Conservation (phyloP, 2,797 vertebrate genomes). For the Danio kyathit region DNA sequence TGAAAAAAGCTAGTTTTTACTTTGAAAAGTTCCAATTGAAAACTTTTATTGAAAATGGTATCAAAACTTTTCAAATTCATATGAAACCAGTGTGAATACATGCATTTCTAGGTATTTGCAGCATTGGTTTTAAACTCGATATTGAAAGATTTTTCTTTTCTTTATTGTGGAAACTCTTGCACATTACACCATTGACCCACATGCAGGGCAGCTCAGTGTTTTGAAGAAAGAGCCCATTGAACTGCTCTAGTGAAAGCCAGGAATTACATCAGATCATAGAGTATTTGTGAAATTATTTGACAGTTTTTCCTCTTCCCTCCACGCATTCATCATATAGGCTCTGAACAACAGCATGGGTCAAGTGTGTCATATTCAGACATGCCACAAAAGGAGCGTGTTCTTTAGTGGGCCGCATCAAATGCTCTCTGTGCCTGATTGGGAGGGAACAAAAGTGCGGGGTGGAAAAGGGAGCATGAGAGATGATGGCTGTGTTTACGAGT, state of each 20-base stretch:
- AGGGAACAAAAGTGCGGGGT: constrained; percentile 70
- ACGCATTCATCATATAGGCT: constrained; percentile 5
- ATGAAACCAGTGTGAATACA: neutral
- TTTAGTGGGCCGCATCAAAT: constrained; percentile 60
- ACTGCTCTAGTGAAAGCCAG: constrained; percentile 44
- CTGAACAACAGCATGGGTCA: constrained; percentile 23
- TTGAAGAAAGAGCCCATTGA: constrained; percentile 53
- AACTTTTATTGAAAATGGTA: neutral
- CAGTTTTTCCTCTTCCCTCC: neutral
- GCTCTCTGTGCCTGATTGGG: constrained; percentile 63
- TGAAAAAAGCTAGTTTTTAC: neutral
- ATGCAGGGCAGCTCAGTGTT: constrained; percentile 61
- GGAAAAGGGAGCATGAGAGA: constrained; percentile 74
- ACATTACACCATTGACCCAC: neutral
- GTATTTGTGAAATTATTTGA: neutral
- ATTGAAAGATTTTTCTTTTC: neutral
- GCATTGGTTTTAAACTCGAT: neutral
- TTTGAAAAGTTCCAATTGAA: neutral
- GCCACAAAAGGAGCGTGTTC: constrained; percentile 21
- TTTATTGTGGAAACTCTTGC: neutral
- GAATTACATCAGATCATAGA: neutral
- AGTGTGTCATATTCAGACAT: constrained; percentile 14
- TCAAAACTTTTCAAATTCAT: constrained; percentile 1
- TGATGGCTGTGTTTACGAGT: constrained; percentile 77
- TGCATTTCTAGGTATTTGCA: neutral